These are phyloP conservation scores for Noctua janthina DNA, from an alignment of 2,888 invertebrate genomes.

Conservation along the genomic window DNA sequence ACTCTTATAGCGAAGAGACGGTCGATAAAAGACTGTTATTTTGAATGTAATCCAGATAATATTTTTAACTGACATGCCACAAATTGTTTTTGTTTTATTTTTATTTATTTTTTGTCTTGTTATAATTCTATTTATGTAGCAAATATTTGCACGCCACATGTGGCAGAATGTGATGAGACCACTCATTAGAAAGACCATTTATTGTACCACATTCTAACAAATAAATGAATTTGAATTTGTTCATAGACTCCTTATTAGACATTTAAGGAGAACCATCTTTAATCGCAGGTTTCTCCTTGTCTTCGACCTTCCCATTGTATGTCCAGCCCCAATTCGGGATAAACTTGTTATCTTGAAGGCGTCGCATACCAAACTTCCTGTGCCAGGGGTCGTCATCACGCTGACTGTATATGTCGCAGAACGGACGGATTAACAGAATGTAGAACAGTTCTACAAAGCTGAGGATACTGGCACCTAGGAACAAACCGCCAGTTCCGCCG, in stretches of 20 bases:
- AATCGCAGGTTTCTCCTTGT: slow-evolving; percentile 45
- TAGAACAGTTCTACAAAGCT: slow-evolving; percentile 92
- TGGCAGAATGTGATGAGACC: no score
- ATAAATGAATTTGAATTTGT: no score
- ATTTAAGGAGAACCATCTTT: slow-evolving; percentile 17
- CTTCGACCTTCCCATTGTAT: slow-evolving; percentile 68
- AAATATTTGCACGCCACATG: no score
- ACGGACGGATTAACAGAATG: slow-evolving; percentile 88
- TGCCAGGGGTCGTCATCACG: slow-evolving; percentile 86
- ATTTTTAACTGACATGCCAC: no score
- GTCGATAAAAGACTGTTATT: not conserved
- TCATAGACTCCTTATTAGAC: not conserved
- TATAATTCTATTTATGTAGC: no score
- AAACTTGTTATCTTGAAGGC: slow-evolving; percentile 81
- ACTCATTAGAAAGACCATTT: no score
- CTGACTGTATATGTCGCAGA: slow-evolving; percentile 85
- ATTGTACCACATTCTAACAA: no score
- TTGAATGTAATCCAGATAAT: no score
- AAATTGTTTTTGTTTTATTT: no score
- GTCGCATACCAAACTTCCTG: slow-evolving; percentile 80
- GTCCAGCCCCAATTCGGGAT: slow-evolving; percentile 76
- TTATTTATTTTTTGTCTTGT: no score
- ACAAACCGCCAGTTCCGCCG: slow-evolving; percentile 92
- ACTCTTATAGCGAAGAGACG: not conserved
- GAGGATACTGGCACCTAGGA: slow-evolving; percentile 92